A percentile compares a stretch with the other conserved stretches of the same genome.
Evolutionary conservation across 2,113 vertebrate genomes (phyloP).

Genomic region (Regulus satrapa): DNA sequence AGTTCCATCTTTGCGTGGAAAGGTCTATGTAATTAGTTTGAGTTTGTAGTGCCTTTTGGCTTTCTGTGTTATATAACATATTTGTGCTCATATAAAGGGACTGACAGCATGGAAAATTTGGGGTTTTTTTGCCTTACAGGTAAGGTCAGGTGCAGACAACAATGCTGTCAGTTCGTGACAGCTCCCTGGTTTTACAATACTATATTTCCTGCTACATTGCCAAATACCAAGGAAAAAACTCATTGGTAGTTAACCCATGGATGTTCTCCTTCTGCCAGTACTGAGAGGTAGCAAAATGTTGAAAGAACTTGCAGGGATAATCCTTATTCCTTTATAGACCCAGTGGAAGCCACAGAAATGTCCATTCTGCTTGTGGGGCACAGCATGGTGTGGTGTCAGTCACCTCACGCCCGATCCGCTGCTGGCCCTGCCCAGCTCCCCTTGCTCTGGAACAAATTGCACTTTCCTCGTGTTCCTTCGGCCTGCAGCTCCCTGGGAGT

Average conservation of each 20-base stretch:
- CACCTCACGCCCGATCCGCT: fast-evolving
- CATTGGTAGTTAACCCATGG: background rate
- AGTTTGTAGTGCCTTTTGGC: background rate
- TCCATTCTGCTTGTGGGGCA: fast-evolving
- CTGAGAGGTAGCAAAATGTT: background rate
- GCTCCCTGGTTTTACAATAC: background rate
- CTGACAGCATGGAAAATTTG: background rate
- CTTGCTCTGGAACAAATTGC: fast-evolving
- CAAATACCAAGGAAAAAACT: background rate
- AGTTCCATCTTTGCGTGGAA: background rate
- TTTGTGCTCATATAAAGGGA: background rate
- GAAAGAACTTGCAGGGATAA: background rate
- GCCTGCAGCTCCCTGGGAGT: background rate
- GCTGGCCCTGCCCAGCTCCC: background rate
- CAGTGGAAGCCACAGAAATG: background rate
- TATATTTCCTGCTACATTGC: background rate
- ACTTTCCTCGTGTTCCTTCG: background rate
- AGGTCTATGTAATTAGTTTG: background rate
- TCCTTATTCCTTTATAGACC: background rate
- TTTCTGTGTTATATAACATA: background rate
- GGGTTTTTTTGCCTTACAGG: background rate
- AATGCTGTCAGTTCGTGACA: background rate
- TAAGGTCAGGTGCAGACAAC: background rate
- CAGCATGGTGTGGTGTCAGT: fast-evolving
- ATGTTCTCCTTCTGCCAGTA: background rate